A percentile compares a stretch with the other conserved stretches of the same genome.
These are phyloP conservation scores for Ptychoptera albimana DNA, from an alignment of 2,888 invertebrate species.

Conservation along the genomic window DNA sequence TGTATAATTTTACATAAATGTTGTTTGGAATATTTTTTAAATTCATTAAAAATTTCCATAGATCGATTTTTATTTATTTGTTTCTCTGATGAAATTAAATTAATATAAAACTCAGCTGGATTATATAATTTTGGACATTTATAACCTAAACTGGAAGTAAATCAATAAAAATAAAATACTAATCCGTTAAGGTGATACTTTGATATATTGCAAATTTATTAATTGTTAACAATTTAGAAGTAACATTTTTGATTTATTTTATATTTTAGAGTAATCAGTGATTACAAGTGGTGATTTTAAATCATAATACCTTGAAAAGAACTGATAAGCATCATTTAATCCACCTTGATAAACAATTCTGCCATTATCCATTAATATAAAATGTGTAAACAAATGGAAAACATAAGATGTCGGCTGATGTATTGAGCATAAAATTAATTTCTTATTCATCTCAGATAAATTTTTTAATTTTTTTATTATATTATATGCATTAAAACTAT, in stretches of 20 bases:
- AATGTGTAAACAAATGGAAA: constrained; percentile 66
- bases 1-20: too few relatives aligned
- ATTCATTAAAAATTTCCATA: too few relatives aligned
- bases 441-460: constrained; percentile 29
- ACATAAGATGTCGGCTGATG: constrained; percentile 84
- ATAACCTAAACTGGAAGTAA: constrained; percentile 39
- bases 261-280: too few relatives aligned
- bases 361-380: constrained; percentile 62
- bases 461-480: constrained; percentile 55
- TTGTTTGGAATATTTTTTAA: too few relatives aligned
- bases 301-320: constrained; percentile 49
- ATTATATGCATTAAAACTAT: constrained; percentile 72
- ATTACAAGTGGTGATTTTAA: too few relatives aligned
- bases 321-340: constrained; percentile 46
- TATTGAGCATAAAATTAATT: constrained; percentile 51
- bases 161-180: too few relatives aligned
- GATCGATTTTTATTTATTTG: too few relatives aligned
- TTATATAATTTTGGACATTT: constrained; percentile 63
- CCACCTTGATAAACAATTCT: constrained; percentile 64
- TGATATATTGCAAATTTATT: background rate
- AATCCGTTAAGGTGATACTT: background rate
- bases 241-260: too few relatives aligned
- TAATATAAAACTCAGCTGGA: constrained; percentile 72
- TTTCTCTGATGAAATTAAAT: constrained; percentile 33
- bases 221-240: too few relatives aligned